These are phyloP conservation scores for Podargus strigoides DNA, from an alignment of 2,797 vertebrate genomes.

Conservation along the genomic window DNA sequence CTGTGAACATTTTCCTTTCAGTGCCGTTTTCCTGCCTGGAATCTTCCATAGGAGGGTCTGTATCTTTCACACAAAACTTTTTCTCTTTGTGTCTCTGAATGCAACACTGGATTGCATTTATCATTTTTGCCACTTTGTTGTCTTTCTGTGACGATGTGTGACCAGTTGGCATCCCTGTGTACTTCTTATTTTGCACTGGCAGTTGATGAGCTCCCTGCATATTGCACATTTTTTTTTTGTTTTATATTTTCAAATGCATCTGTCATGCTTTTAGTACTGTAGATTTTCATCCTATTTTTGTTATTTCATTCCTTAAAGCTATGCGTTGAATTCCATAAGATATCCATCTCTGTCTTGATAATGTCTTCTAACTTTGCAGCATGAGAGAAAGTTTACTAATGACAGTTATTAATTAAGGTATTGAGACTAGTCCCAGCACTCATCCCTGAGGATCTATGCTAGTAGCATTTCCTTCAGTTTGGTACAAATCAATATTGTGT, in stretches of 20 bases:
- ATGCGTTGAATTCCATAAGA: not conserved
- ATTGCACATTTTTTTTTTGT: not conserved
- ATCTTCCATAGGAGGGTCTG: not conserved
- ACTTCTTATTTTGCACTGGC: not conserved
- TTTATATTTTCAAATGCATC: not conserved
- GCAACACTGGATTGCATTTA: not conserved
- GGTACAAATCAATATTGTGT: not conserved
- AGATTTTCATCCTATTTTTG: not conserved
- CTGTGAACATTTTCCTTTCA: not conserved
- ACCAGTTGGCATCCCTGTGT: not conserved
- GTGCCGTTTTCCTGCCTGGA: not conserved
- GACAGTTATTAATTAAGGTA: not conserved
- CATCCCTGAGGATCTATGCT: not conserved
- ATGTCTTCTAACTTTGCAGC: not conserved
- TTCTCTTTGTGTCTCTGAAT: not conserved
- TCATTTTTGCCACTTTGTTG: not conserved
- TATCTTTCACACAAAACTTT: not conserved
- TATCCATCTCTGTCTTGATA: not conserved
- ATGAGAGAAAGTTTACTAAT: no score
- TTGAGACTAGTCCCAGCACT: not conserved
- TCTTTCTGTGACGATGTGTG: not conserved
- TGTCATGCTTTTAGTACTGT: not conserved
- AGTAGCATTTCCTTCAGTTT: not conserved
- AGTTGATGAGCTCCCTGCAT: not conserved
- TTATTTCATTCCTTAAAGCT: not conserved